These are phyloP conservation scores for Xestia rhomboidea DNA, from an alignment of 2,888 invertebrate species.

Conservation along the genomic window DNA sequence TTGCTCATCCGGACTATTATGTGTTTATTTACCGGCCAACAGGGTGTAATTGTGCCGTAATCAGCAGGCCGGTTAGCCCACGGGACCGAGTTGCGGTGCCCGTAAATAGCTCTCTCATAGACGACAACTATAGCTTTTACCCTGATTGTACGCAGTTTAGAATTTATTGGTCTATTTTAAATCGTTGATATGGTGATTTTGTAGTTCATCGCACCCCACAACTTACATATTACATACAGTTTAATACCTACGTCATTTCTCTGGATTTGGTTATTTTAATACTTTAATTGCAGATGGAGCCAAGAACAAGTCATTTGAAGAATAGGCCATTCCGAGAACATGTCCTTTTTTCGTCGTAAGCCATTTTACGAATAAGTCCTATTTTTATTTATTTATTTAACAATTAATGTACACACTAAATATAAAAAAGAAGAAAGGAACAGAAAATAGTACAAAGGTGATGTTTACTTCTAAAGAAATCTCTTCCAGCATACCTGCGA, in stretches of 20 bases:
- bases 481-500: too few relatives aligned
- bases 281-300: neutral
- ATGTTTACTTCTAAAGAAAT: too few relatives aligned
- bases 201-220: neutral
- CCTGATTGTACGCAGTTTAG: slow-evolving; percentile 52
- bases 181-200: neutral
- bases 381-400: too few relatives aligned
- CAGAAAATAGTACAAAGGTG: too few relatives aligned
- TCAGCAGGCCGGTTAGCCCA: slow-evolving; percentile 66
- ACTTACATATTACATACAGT: neutral
- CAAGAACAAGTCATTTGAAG: too few relatives aligned
- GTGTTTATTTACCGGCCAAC: slow-evolving; percentile 74
- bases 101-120: slow-evolving; percentile 64
- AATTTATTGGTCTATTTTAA: slow-evolving; percentile 43
- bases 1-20: slow-evolving; percentile 66
- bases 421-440: too few relatives aligned
- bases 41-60: slow-evolving; percentile 75
- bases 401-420: too few relatives aligned
- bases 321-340: too few relatives aligned
- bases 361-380: too few relatives aligned
- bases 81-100: slow-evolving; percentile 62
- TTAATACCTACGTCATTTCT: neutral
- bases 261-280: neutral
- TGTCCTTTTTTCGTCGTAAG: too few relatives aligned
- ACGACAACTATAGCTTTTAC: slow-evolving; percentile 59